Evolutionary conservation across 64 coral and sea anemone species (phyloP), one percentile per base, ranked within the genome.

Genomic region (Platygyra sinensis): DNA sequence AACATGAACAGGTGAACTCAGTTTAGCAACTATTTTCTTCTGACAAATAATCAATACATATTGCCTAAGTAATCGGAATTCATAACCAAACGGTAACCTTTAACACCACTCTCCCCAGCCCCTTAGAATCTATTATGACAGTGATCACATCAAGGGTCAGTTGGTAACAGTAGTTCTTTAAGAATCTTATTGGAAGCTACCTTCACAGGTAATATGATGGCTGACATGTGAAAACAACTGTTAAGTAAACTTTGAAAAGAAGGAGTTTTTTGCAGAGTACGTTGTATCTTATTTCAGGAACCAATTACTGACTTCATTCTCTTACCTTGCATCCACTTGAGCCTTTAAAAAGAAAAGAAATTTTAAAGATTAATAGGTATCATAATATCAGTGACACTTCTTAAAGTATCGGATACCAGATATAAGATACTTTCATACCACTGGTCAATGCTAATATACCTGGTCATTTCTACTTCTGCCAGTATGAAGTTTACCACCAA

Each of bases 381-480:
- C 18, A 65, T 65, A 9, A 3, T 55, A 55, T 39, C 38, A 39
- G 38, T 39, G 38, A 39, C 38, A 39, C 38, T 39, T 39, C 5
- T 39, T 3, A 3, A 39, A 39, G 38, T 39, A 39, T 39, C 38
- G 5, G 38, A 5, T 39, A 39, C 5, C 5, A 3, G 5, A 39
- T 39, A 39, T n/a, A n/a, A n/a, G n/a, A n/a, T n/a, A n/a, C n/a
- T 5, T 39, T 39, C 38, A 39, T 39, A 39, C 2, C 38, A 39
- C n/a, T n/a, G 38, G 38, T 2, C 38, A 39, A 5, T 39, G 38
- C 38, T 39, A 39, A 39, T 5, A 82, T 67, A 91, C 94, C 94
- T 92, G 89, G 60, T 92, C 94, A 88, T 96, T 98, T 80, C 96
- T 91, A 32, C 96, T 98, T 33, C 96, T 91, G 39, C 96, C 96